Evolutionary conservation across 2,113 vertebrate genomes (phyloP), one percentile per base, ranked within the genome.

Genomic region (Tachysurus vachellii): DNA sequence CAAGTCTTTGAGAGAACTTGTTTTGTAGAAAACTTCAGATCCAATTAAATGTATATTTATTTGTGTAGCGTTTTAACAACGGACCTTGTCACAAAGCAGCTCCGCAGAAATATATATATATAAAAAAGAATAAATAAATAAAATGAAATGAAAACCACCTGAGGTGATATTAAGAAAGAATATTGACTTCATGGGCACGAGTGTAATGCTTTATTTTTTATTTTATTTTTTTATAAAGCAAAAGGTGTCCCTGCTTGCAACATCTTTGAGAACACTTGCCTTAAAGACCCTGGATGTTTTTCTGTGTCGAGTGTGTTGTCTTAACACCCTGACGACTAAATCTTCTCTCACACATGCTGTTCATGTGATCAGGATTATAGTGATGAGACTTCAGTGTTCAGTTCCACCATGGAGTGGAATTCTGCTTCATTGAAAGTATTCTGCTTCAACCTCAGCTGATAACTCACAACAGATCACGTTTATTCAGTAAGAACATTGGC

Each of bases 311-410:
- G 85, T 53, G 10, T 57, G 36, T 62, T 42, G 50, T 16, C 31
- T 68, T 36, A 76, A 71, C 12, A n/a, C 31, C 70, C 64, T 56
- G 54, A 73, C 47, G 36, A 61, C 64, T 17, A 59, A 64, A 19
- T 31, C 57, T 47, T 47, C 54, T 70, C 71, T 80, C 56, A 80
- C 56, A 31, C 64, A 68, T 31, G 28, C n/a, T 28, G 16, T 16
- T 68, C 64, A 68, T 68, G 64, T 68, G 64, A 68, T 68, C 14
- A 68, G 28, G 85, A 87, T 86, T 89, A 81, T 54, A n/a, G 19
- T 59, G 42, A 54, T 42, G 59, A 83, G 47, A n/a, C 59, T n/a
- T 80, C 21, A 12, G 26, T 42, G 28, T 16, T 80, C 31, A 44
- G 17, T 75, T 50, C 70, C 21, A 26, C 42, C 71, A 26, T 47